Evolutionary conservation across 2,113 vertebrate species (phyloP), one percentile per base, ranked within the genome.

Genomic region (Ceyx melanurus): DNA sequence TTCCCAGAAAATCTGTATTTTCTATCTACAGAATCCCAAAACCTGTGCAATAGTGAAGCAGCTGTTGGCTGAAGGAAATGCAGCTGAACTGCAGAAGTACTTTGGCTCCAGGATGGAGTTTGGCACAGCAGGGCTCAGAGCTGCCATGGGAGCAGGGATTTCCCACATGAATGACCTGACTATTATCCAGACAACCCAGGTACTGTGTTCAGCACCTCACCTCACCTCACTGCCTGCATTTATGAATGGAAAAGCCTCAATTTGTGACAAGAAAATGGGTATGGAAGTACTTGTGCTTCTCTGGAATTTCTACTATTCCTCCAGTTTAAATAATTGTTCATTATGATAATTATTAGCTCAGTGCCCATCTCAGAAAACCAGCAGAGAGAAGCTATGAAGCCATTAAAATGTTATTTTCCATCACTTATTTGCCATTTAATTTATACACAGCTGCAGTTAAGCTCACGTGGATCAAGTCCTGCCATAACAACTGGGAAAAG

Each of bases 111-210:
- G 98, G 51, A 99, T 99, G 99, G 98, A 98, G 96, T 99, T 99
- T 90, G 99, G 99, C 43, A 99, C 99, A 6, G 99, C 99, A 1
- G 99, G 99, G 16, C 98, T 99, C 48, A 97, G 99, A 84, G 98
- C 99, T 18, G 97, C 98, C 33, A 99, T 99, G 99, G 99, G 99
- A 28, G 96, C 98, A 2, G 99, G 99, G 29, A 96, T 98, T 70
- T 98, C 99, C 80, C 97, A 91, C 48, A 99, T 99, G 99, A 99
- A 99, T 60, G 99, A 99, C 93, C 97, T 99, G 67, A 99, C 99
- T 68, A 98, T 99, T 94, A 99, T 99, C 91, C 99, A 99, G 97
- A 99, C 99, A 53, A 99, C 99, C 43, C 98, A 98, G 98, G 98
- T 98, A 97, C 60, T 28, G 70, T 10, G 10, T 26, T 64, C 54